A percentile compares a stretch with the other conserved stretches of the same genome.
These are phyloP conservation scores for Shinisaurus crocodilurus DNA, from an alignment of 2,113 vertebrate genomes.

Conservation along the genomic window DNA sequence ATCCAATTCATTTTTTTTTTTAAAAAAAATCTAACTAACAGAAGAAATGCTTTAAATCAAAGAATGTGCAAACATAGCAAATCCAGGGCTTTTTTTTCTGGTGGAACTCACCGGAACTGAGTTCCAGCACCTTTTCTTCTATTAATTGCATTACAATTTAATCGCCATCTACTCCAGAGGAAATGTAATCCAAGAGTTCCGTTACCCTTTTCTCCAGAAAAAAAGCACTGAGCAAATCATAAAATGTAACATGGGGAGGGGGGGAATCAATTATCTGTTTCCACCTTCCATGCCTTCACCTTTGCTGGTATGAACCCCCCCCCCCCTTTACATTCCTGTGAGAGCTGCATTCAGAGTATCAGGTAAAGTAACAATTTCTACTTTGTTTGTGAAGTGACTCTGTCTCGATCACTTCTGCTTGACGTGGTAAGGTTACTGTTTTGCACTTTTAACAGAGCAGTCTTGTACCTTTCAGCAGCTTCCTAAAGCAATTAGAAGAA, in stretches of 20 bases:
- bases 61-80: neutral
- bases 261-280: neutral
- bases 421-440: neutral
- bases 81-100: too few species aligned
- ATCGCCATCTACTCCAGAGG: too few species aligned
- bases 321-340: neutral
- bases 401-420: neutral
- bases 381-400: slow-evolving; percentile 21
- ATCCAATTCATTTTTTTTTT: too few species aligned
- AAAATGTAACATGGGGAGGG: neutral
- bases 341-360: neutral
- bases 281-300: neutral
- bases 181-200: too few species aligned
- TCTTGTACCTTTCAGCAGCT: slow-evolving; percentile 6
- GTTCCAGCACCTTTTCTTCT: too few species aligned
- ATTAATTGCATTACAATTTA: too few species aligned
- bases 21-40: too few species aligned
- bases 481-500: slow-evolving; percentile 33
- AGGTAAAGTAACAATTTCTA: neutral
- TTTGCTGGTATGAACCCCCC: neutral
- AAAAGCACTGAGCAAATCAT: neutral
- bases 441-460: neutral
- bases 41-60: neutral
- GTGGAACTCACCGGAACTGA: too few species aligned
- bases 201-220: too few species aligned